A percentile compares a stretch with the other conserved stretches of the same genome.
phyloP scores from a whole-genome alignment of 1,140 invertebrate species.

The Melitaea cinxia region DNA sequence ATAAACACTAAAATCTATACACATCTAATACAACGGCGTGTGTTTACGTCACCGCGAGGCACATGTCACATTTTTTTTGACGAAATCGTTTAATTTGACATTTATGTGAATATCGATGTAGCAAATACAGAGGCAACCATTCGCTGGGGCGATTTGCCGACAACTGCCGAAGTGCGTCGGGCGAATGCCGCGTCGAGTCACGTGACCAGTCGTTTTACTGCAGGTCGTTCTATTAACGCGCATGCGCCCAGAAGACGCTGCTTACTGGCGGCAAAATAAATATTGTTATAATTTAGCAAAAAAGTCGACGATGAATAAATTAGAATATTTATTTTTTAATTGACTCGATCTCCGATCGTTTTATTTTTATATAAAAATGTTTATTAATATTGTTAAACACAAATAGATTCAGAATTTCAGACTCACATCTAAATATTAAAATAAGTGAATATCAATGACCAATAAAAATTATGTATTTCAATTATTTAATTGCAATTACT shows the following conservation, averaged over 20 bases:
- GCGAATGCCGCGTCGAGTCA: slow-evolving; percentile 80
- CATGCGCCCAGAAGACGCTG: slow-evolving; percentile 62
- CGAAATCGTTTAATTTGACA: slow-evolving; percentile 74
- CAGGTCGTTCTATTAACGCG: slow-evolving; percentile 71
- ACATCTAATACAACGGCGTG: slow-evolving; percentile 41
- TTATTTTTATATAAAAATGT: no score
- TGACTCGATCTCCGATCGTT: no score
- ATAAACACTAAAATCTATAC: slow-evolving; percentile 48
- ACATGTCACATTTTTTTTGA: slow-evolving; percentile 73
- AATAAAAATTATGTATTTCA: neutral
- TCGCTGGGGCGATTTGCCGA: slow-evolving; percentile 59
- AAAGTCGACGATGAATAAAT: no score
- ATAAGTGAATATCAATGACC: slow-evolving; percentile 6
- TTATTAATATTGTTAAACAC: no score
- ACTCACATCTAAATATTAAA: no score
- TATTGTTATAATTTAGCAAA: slow-evolving; percentile 42
- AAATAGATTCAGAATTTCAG: no score
- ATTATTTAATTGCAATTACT: slow-evolving; percentile 31
- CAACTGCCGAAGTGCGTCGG: slow-evolving; percentile 75
- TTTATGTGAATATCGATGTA: slow-evolving; percentile 56
- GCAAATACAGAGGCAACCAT: slow-evolving; percentile 49
- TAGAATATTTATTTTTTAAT: neutral
- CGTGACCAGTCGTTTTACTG: slow-evolving; percentile 82
- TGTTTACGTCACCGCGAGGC: slow-evolving; percentile 61
- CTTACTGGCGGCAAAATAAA: slow-evolving; percentile 74